phyloP scores from a whole-genome alignment of 2,797 vertebrate genomes.

The Bradypodion ventrale region DNA sequence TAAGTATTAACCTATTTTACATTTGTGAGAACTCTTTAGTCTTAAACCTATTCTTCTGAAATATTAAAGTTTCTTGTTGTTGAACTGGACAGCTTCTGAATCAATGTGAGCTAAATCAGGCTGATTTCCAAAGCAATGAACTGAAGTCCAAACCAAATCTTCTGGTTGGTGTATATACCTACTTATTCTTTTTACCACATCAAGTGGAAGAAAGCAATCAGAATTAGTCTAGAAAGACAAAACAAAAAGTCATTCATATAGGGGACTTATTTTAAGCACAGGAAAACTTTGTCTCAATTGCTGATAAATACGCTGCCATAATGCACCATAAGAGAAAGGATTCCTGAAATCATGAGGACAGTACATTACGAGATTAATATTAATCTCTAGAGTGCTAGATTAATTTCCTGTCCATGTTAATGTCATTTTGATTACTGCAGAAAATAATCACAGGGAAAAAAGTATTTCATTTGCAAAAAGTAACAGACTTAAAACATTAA shows the following conservation, averaged over 20 bases:
- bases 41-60: no score
- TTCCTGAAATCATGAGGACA: constrained; percentile 72
- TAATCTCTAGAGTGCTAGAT: constrained; percentile 81
- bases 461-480: constrained; percentile 71
- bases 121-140: neutral
- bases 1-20: no score
- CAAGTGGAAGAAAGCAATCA: constrained; percentile 47
- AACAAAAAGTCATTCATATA: constrained; percentile 62
- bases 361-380: constrained; percentile 80
- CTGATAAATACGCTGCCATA: constrained; percentile 68
- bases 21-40: no score
- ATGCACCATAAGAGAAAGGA: constrained; percentile 68
- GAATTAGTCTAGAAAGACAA: constrained; percentile 61
- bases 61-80: no score
- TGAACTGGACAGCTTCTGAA: neutral
- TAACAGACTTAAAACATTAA: constrained; percentile 80
- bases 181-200: constrained; percentile 17
- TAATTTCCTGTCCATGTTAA: constrained; percentile 78
- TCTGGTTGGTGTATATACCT: neutral
- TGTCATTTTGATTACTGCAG: constrained; percentile 75
- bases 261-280: constrained; percentile 65
- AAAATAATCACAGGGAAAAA: constrained; percentile 74
- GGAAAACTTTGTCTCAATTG: constrained; percentile 69
- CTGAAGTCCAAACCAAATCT: constrained; percentile 1
- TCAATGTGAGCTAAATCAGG: neutral